Percentiles rank a stretch among this genome's conserved stretches.
Conservation (phyloP, 2,797 vertebrate species). For the Phoeniculus purpureus region DNA sequence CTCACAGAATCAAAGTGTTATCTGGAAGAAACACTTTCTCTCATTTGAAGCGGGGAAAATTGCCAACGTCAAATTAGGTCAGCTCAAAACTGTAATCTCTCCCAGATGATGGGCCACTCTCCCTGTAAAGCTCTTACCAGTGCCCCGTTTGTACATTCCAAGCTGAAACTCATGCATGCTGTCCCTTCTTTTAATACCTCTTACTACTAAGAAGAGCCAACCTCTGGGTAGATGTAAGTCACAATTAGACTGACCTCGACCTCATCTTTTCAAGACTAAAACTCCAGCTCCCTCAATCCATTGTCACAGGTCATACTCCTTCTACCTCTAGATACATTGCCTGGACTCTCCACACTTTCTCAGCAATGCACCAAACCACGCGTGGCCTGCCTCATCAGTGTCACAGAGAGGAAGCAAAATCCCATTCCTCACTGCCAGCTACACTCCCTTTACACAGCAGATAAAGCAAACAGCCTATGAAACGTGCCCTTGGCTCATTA, state of each 20-base stretch:
- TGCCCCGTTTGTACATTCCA: neutral
- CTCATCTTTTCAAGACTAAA: neutral
- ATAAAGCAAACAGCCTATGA: neutral
- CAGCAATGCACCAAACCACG: neutral
- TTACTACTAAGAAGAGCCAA: fast-evolving
- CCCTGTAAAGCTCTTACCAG: neutral
- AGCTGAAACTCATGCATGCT: neutral
- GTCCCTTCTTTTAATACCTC: neutral
- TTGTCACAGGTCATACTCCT: neutral
- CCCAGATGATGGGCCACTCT: neutral
- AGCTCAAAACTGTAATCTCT: neutral
- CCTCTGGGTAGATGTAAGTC: neutral
- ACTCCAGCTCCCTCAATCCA: neutral
- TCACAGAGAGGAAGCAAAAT: neutral
- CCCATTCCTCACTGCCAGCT: neutral
- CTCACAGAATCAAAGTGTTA: neutral
- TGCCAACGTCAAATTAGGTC: neutral
- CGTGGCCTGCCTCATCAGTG: neutral
- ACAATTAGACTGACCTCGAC: neutral
- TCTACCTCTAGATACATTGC: neutral
- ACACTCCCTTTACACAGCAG: neutral
- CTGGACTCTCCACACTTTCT: neutral
- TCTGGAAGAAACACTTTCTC: neutral
- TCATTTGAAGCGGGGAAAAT: neutral
- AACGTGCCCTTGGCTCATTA: neutral